Conservation (phyloP, 2,797 vertebrate genomes). For the Cirrhinus molitorella region DNA sequence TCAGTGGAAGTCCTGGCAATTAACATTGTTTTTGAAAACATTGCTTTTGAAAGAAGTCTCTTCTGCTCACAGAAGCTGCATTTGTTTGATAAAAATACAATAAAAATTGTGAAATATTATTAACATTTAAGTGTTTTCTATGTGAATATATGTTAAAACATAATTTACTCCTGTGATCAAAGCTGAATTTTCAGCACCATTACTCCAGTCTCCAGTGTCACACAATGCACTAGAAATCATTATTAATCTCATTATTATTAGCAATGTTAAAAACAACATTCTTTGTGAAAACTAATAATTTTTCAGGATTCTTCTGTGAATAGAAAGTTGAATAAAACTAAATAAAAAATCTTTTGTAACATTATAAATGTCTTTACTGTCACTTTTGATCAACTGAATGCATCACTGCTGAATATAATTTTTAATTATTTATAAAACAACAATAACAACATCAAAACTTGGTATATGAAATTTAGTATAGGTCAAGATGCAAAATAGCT, state of each 20-base stretch:
- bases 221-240: neutral
- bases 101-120: neutral
- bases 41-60: neutral
- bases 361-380: neutral
- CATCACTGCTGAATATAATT: neutral
- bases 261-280: too few species aligned
- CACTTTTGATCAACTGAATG: neutral
- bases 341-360: neutral
- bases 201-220: neutral
- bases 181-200: neutral
- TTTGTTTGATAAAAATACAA: neutral
- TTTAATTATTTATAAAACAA: neutral
- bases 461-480: too few species aligned
- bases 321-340: neutral
- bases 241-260: too few species aligned
- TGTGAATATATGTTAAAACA: neutral
- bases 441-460: too few species aligned
- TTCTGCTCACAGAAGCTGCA: neutral
- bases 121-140: neutral
- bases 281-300: too few species aligned
- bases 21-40: too few species aligned
- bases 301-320: too few species aligned
- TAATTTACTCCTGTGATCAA: neutral
- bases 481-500: neutral
- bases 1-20: neutral